Evolutionary conservation across 2,888 invertebrate genomes (phyloP), one percentile per base, ranked within the genome.

Genomic region (Mythimna ferrago): DNA sequence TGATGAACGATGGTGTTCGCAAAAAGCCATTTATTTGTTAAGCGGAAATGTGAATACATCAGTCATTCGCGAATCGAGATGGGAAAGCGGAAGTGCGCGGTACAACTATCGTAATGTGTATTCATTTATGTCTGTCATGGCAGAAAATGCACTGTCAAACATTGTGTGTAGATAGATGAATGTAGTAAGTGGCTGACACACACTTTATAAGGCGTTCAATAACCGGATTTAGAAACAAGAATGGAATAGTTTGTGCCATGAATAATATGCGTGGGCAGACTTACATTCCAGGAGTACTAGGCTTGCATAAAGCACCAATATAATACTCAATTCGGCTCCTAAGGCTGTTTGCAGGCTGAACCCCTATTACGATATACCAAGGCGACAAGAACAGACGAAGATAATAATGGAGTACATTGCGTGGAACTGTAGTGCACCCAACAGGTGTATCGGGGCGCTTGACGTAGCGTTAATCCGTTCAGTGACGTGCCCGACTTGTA

Each of bases 381-480:
- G 77, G 53, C 26, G 66, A 53, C 68, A 80, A 56, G 21, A 83
- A 71, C 66, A 67, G 68, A 65, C 58, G 48, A 41, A 83, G 71
- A 77, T 73, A 77, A 70, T 80, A 75, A 71, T 54, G 65, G 68
- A 69, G 67, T 41, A 73, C 41, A 81, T 67, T 77, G 78, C 78
- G 69, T 66, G 64, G 62, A 53, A 63, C 44, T 72, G 67, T 67
- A 70, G 10, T 76, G 82, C 72, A 70, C 11, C 76, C 76, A 81
- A 81, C 81, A 81, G 82, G 81, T 81, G 79, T 82, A 81, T 76
- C 66, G 67, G n/a, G 60, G 76, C 66, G 81, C 64, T 75, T 79
- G 76, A 76, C 72, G 69, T 76, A 62, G 69, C 82, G 64, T 71
- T 81, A 82, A 82, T 78, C 71, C 74, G 71, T 72, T 71, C 54